A percentile compares a stretch with the other conserved stretches of the same genome.
phyloP scores from a whole-genome alignment of 2,888 invertebrate genomes.

The Dione juno region DNA sequence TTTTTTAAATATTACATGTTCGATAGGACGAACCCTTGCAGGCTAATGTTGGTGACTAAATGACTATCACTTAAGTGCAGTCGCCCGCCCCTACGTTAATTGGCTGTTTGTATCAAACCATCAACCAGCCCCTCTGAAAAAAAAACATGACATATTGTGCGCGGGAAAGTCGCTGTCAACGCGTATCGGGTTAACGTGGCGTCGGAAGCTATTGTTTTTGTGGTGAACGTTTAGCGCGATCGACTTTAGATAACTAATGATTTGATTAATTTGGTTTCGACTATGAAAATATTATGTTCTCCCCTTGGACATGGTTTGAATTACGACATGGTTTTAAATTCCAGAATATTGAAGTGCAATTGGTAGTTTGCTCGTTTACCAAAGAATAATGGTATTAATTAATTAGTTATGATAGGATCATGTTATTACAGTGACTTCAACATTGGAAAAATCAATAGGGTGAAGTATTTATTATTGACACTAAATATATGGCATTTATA shows the following conservation, averaged over 20 bases:
- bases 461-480: not conserved
- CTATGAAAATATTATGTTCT: constrained; percentile 17
- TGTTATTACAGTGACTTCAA: not conserved
- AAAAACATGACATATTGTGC: constrained; percentile 80
- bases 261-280: constrained; percentile 42
- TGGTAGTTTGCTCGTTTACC: not conserved
- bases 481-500: not conserved
- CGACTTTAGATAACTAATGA: constrained; percentile 63
- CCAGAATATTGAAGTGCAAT: not conserved
- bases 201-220: constrained; percentile 70
- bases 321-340: constrained; percentile 1
- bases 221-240: constrained; percentile 72
- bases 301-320: not conserved
- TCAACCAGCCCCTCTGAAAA: constrained; percentile 78
- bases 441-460: not conserved
- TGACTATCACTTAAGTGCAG: constrained; percentile 75
- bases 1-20: constrained; percentile 52
- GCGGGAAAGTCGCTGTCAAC: constrained; percentile 79
- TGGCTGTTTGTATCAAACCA: constrained; percentile 82
- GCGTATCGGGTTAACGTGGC: constrained; percentile 72
- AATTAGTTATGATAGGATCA: not conserved
- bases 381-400: not conserved
- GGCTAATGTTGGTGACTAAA: constrained; percentile 75
- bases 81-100: constrained; percentile 78
- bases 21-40: constrained; percentile 67